A percentile compares a stretch with the other conserved stretches of the same genome.
Evolutionary conservation across 2,888 invertebrate species (phyloP).

Genomic region (Pardosa pseudoannulata): DNA sequence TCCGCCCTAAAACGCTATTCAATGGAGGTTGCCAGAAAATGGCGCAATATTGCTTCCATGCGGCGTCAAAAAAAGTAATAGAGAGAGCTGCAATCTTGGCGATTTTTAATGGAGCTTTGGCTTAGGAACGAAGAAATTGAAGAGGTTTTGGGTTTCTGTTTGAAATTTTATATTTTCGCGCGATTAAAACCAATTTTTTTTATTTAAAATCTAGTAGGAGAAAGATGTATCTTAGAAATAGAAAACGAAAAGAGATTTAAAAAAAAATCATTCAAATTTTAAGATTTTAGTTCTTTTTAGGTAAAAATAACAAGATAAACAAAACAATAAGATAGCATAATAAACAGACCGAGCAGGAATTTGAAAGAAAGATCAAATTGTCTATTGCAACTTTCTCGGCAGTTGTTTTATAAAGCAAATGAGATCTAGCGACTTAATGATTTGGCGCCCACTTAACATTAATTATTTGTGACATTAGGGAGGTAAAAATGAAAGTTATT

Average conservation of each 20-base stretch:
- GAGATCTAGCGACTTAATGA: no score
- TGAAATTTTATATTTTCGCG: slow-evolving; percentile 26
- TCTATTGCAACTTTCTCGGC: no score
- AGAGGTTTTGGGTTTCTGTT: slow-evolving; percentile 23
- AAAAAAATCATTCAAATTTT: background rate
- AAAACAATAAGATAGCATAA: background rate
- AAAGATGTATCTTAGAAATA: background rate
- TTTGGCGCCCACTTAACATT: no score
- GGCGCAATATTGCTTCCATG: slow-evolving; percentile 35
- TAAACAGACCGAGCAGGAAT: background rate
- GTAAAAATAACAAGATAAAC: background rate
- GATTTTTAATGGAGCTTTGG: slow-evolving; percentile 42
- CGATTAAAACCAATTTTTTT: slow-evolving; percentile 1
- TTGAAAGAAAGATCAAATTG: background rate
- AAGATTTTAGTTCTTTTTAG: background rate
- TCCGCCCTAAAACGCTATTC: slow-evolving; percentile 43
- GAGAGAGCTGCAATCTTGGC: slow-evolving; percentile 2
- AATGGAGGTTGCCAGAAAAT: slow-evolving; percentile 31
- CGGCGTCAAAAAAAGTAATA: background rate
- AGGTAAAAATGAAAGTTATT: no score
- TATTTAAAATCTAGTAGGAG: background rate
- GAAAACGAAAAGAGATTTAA: background rate
- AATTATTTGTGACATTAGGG: no score
- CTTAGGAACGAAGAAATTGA: slow-evolving; percentile 12
- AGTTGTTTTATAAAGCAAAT: no score